Evolutionary conservation across 92 coral and sea anemone genomes (phyloP), one percentile per base, ranked within the genome.

Genomic region (Galaxea fascicularis): DNA sequence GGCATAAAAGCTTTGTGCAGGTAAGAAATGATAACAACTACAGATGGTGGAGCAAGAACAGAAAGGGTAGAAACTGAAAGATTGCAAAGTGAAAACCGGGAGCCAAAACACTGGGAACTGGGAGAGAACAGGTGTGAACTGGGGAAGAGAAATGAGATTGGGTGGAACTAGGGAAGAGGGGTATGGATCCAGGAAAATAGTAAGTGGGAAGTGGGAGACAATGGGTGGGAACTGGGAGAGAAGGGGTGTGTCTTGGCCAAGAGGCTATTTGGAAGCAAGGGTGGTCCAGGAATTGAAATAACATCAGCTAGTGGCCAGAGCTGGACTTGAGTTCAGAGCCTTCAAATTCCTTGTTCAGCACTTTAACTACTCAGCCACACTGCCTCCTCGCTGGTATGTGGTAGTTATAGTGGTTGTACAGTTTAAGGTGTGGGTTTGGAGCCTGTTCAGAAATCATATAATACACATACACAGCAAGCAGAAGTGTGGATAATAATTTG

Each of bases 1-100:
- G 98, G 97, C 54, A 94, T 96, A 24, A 96, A 94, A 60, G 99
- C 99, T 11, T 79, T 96, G 78, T 94, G 98, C 87, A 95, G 98
- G 99, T 96, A 45, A 22, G 74, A 14, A 29, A 68, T 39, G 18
- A 7, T 15, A 6, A 8, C 15, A 18, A 39, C 12, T 29, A 18
- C 11, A 26, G 41, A 29, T 17, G n/a, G 21, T 16, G 22, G 18
- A 10, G n/a, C n/a, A 20, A 57, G 63, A 6, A 49, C 2, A 35
- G 41, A 35, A 35, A 35, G 41, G 41, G 6, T 35, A 1, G 11
- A 57, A 6, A 57, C 17, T 57, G 8, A 12, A 17, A n/a, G 21
- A 57, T 24, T 0, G 1, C 13, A 15, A 49, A 10, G 63, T 15
- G n/a, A 57, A 4, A 57, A 57, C n/a, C 0, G 63, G 63, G n/a